phyloP scores from a whole-genome alignment of 2,113 vertebrate genomes.

The Mesitornis unicolor region DNA sequence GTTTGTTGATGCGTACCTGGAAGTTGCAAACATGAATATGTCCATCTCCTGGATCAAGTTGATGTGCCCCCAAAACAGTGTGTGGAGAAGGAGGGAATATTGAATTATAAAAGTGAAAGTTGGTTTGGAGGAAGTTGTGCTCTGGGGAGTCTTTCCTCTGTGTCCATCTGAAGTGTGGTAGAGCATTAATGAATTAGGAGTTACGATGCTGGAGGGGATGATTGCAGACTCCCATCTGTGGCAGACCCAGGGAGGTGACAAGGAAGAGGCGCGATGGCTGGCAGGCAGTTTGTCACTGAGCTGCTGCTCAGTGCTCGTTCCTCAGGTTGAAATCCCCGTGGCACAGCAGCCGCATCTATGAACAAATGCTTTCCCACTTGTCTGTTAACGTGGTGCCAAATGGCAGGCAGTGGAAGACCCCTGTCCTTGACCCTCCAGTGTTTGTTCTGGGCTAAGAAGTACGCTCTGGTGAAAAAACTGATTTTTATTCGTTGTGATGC shows the following conservation, averaged over 20 bases:
- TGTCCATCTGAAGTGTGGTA: neutral
- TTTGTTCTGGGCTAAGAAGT: neutral
- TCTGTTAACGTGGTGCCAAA: neutral
- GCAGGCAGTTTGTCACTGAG: neutral
- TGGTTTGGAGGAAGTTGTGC: neutral
- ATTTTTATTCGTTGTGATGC: neutral
- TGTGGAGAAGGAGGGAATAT: neutral
- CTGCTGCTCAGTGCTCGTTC: constrained; percentile 25
- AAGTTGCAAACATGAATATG: fast-evolving
- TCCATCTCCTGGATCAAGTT: neutral
- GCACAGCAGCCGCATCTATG: neutral
- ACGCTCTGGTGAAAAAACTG: neutral
- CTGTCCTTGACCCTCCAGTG: neutral
- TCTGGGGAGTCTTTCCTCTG: neutral
- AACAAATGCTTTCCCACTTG: neutral
- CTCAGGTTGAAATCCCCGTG: neutral
- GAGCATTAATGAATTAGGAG: neutral
- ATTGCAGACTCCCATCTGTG: neutral
- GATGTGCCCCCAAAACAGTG: neutral
- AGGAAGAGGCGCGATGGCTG: neutral
- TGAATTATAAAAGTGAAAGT: neutral
- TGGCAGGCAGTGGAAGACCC: neutral
- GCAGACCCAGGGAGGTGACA: neutral
- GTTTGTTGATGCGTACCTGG: neutral
- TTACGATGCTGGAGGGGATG: neutral